These are phyloP conservation scores for Melanotaenia pygmaea DNA, from an alignment of 2,797 vertebrate genomes.

Conservation along the genomic window DNA sequence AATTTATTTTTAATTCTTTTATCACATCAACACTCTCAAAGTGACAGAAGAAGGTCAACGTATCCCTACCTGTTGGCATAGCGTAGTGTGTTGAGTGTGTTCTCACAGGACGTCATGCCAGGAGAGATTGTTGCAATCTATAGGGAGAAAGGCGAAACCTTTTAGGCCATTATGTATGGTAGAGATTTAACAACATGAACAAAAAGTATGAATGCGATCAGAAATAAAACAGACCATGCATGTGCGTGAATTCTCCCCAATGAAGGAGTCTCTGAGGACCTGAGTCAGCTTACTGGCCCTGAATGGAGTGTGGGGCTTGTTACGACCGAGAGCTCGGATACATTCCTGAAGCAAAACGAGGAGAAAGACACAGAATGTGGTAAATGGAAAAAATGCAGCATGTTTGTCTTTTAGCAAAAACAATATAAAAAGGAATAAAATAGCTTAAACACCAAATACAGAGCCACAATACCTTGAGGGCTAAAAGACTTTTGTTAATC, in stretches of 20 bases:
- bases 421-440: background rate
- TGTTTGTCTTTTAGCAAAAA: background rate
- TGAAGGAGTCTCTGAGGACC: constrained; percentile 98
- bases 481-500: constrained; percentile 99
- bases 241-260: constrained; percentile 97
- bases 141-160: constrained; percentile 1
- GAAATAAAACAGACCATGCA: constrained; percentile 89
- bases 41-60: constrained; percentile 1
- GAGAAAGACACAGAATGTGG: accelerated
- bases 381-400: background rate
- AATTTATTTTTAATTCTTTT: background rate
- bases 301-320: constrained; percentile 97
- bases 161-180: background rate
- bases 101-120: constrained; percentile 99
- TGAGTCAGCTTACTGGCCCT: constrained; percentile 98
- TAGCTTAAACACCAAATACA: background rate
- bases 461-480: constrained; percentile 89
- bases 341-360: constrained; percentile 85
- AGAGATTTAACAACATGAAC: background rate
- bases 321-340: constrained; percentile 95
- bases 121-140: constrained; percentile 99
- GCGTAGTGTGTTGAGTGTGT: constrained; percentile 97
- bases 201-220: background rate
- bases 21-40: background rate
- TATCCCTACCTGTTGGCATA: constrained; percentile 95